These are phyloP conservation scores for Sebastolobus alascanus DNA, from an alignment of 2,797 vertebrate genomes.

Conservation along the genomic window DNA sequence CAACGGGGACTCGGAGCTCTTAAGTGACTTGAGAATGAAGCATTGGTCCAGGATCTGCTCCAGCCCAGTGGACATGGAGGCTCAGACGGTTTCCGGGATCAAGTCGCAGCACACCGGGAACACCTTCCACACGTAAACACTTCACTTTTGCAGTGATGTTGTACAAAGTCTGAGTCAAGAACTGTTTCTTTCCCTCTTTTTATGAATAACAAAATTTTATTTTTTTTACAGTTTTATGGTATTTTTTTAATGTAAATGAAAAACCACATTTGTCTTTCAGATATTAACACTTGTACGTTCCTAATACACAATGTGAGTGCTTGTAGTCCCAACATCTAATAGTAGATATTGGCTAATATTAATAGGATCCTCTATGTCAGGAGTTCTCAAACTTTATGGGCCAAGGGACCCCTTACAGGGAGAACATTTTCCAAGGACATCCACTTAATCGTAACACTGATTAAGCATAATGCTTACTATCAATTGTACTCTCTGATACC, in stretches of 20 bases:
- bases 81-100: slow-evolving; percentile 53
- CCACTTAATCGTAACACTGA: too few species aligned
- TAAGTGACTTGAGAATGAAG: slow-evolving; percentile 44
- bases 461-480: too few species aligned
- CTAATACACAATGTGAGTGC: not conserved
- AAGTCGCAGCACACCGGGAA: slow-evolving; percentile 46
- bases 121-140: slow-evolving; percentile 59
- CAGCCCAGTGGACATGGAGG: slow-evolving; percentile 55
- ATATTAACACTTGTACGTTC: not conserved
- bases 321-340: not conserved
- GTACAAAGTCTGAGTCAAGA: not conserved
- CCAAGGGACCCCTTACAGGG: too few species aligned
- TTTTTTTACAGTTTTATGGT: not conserved
- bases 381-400: too few species aligned
- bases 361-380: not conserved
- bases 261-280: not conserved
- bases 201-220: not conserved
- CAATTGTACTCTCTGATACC: too few species aligned
- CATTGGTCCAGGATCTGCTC: slow-evolving; percentile 45
- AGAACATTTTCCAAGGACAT: too few species aligned
- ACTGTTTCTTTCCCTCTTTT: not conserved
- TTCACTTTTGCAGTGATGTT: not conserved
- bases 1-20: slow-evolving; percentile 49
- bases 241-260: not conserved
- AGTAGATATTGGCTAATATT: not conserved